These are phyloP conservation scores for Fukomys damarensis DNA, from an alignment of 2,113 vertebrate species.

Conservation along the genomic window DNA sequence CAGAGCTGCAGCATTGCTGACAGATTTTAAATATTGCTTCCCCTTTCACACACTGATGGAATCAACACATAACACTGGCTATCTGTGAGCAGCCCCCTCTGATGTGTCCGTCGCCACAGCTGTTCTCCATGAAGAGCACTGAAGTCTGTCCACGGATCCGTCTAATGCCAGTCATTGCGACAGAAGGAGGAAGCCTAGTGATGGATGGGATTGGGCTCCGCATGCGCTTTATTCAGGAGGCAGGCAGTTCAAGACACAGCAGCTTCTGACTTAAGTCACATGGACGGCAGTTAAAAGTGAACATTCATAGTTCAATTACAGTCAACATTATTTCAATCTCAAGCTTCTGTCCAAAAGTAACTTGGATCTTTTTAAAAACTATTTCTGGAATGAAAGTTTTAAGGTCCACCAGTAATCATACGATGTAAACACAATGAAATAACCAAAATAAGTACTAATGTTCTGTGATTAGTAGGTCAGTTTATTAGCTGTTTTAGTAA, in stretches of 20 bases:
- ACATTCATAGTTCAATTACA: not conserved
- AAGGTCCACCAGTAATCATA: not conserved
- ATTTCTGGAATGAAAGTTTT: not conserved
- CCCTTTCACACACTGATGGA: not conserved
- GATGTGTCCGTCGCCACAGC: not conserved
- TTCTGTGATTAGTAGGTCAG: slow-evolving; percentile 46
- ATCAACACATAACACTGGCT: not conserved
- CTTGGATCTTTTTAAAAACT: not conserved
- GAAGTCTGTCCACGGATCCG: not conserved
- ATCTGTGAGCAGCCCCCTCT: not conserved
- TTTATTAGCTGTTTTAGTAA: slow-evolving; percentile 74
- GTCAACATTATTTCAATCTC: not conserved
- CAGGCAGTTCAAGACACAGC: not conserved
- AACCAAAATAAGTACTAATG: slow-evolving; percentile 36
- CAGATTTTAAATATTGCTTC: not conserved
- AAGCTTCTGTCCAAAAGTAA: not conserved
- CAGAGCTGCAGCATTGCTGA: not conserved
- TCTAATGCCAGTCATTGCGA: not conserved
- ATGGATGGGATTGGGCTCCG: not conserved
- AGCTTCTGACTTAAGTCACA: not conserved
- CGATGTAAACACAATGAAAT: not conserved
- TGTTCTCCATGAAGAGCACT: not conserved
- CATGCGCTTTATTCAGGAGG: not conserved
- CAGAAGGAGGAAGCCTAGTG: not conserved
- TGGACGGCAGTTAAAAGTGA: not conserved